Evolutionary conservation across 2,797 vertebrate genomes (phyloP).

Genomic region (Sebastes jordani): DNA sequence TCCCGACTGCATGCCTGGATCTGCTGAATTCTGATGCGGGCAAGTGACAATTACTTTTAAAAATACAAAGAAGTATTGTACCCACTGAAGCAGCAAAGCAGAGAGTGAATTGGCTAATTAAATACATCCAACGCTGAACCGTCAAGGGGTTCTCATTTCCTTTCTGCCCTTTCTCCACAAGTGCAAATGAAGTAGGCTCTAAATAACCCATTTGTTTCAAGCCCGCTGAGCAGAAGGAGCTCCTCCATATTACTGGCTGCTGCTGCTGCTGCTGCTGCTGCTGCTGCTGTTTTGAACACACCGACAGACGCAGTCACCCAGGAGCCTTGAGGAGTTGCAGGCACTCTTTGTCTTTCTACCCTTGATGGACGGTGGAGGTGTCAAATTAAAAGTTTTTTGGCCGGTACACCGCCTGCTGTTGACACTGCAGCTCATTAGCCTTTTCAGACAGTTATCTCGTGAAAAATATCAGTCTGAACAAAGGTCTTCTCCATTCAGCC

Average conservation of each 20-base stretch:
- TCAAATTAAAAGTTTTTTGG: conserved; percentile 68
- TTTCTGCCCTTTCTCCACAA: conserved; percentile 74
- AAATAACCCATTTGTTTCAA: conserved; percentile 79
- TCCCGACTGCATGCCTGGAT: conserved; percentile 54
- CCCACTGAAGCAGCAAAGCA: conserved; percentile 69
- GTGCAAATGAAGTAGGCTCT: conserved; percentile 78
- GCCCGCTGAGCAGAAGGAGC: conserved; percentile 67
- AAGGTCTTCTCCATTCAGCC: conserved; percentile 58
- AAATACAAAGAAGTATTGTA: conserved; percentile 71
- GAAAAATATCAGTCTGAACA: conserved; percentile 59
- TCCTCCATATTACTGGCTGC: conserved; percentile 55
- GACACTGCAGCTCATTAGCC: conserved; percentile 73
- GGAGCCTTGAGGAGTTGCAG: conserved; percentile 39
- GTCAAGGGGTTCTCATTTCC: conserved; percentile 72
- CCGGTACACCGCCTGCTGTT: conserved; percentile 41
- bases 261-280: background rate
- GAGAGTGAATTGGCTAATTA: conserved; percentile 80
- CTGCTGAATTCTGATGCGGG: conserved; percentile 69
- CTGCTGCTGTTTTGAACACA: conserved; percentile 48
- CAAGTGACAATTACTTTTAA: conserved; percentile 74
- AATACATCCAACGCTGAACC: conserved; percentile 70
- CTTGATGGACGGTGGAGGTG: conserved; percentile 64
- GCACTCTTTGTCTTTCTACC: conserved; percentile 37
- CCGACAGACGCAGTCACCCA: conserved; percentile 44
- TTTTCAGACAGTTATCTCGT: conserved; percentile 55